Evolutionary conservation across 2,113 vertebrate species (phyloP), one percentile per base, ranked within the genome.

Genomic region (Oreocharis arfaki): DNA sequence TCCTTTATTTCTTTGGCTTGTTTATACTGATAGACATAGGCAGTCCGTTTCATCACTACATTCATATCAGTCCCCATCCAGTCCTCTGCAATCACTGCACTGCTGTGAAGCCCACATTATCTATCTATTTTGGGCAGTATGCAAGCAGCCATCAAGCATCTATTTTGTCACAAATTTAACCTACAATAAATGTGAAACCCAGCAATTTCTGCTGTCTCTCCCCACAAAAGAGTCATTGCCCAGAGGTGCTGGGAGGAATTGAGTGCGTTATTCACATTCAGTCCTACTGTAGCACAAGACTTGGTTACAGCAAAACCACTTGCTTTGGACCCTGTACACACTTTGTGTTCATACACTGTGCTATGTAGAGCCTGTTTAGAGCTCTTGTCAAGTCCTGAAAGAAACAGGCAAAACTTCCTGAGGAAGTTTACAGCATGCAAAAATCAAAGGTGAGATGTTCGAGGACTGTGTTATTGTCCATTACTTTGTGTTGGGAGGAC

Each of bases 211-310:
- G 13, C 13, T 50, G 4, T 59, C 4, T 35, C 6, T 59, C 11
- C 7, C 18, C 18, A 42, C 5, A 8, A 18, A 1, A 2, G 24
- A 2, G 21, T 44, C 11, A 23, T 59, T 52, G 39, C 44, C 23
- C 30, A 39, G 59, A 68, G 49, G 41, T 26, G 1, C 8, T 74
- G 41, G 46, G 50, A 86, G 46, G 30, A 92, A 26, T 47, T 0
- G 0, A 71, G 8, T 28, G 12, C 2, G 1, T 74, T 47, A 47
- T 35, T 32, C 12, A n/a, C 14, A 8, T 39, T n/a, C 30, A n/a
- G 53, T 55, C 32, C 18, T 87, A 17, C 39, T 42, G 3, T 6
- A 46, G 44, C 15, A 42, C 30, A 11, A 61, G 28, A 9, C 26
- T 73, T 50, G 13, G 5, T 65, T 92, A 41, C 12, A 69, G 22